phyloP scores from a whole-genome alignment of 2,888 invertebrate species.

The Mylabris sibirica region DNA sequence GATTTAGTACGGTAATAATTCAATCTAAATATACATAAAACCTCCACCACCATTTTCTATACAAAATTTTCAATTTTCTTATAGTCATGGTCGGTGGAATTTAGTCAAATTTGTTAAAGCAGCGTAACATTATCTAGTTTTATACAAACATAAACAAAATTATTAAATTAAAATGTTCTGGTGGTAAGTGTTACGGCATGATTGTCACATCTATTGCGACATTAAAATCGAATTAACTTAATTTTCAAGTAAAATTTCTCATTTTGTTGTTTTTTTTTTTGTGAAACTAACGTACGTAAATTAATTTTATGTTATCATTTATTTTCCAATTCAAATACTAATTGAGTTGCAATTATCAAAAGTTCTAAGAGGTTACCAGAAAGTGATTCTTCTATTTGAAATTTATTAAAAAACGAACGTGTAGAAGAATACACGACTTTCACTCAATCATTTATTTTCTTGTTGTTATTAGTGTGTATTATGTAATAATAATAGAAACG shows the following conservation, averaged over 20 bases:
- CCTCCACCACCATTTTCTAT: not conserved
- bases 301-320: slow-evolving; percentile 24
- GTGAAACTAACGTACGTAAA: slow-evolving; percentile 23
- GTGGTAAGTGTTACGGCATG: slow-evolving; percentile 61
- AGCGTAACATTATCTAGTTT: slow-evolving; percentile 51
- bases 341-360: no score
- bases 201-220: slow-evolving; percentile 57
- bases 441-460: not conserved
- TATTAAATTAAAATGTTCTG: slow-evolving; percentile 62
- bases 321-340: slow-evolving; percentile 27
- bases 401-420: not conserved
- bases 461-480: not conserved
- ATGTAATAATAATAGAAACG: slow-evolving; percentile 7
- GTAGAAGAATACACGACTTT: not conserved
- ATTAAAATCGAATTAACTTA: slow-evolving; percentile 61
- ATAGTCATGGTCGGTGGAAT: slow-evolving; percentile 44
- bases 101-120: slow-evolving; percentile 51
- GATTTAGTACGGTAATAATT: no score
- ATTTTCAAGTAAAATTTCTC: slow-evolving; percentile 39
- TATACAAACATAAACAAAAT: slow-evolving; percentile 56
- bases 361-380: not conserved
- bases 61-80: not conserved
- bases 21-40: not conserved
- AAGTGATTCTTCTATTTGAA: not conserved
- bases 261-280: slow-evolving; percentile 40